A percentile compares a stretch with the other conserved stretches of the same genome.
Evolutionary conservation across 2,113 vertebrate species (phyloP).

Genomic region (Dunckerocampus dactyliophorus): DNA sequence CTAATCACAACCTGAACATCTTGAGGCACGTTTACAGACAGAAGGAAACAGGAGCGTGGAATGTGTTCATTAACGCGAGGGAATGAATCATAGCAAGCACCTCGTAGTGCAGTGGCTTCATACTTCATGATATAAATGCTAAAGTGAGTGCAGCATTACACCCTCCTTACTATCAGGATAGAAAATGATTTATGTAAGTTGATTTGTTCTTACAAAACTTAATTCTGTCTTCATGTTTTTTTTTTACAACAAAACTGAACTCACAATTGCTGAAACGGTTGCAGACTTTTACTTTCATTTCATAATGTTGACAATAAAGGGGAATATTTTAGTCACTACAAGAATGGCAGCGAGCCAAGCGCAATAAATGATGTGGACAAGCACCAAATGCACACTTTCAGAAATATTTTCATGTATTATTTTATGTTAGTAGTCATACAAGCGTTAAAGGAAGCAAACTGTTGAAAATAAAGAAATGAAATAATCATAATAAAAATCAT

Average conservation of each 20-base stretch:
- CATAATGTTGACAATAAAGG: neutral
- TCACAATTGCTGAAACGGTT: neutral
- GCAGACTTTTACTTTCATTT: constrained; percentile 13
- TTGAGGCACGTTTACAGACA: constrained; percentile 9
- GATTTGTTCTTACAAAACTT: constrained; percentile 37
- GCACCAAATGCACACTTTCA: too few species aligned
- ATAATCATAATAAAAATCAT: too few species aligned
- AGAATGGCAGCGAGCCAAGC: too few species aligned
- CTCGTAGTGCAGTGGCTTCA: constrained; percentile 34
- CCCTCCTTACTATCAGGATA: constrained; percentile 18
- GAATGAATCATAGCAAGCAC: constrained; percentile 37
- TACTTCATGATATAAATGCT: constrained; percentile 36
- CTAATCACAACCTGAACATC: neutral
- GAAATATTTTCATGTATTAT: too few species aligned
- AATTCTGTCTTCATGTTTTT: constrained; percentile 7
- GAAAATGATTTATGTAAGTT: constrained; percentile 32
- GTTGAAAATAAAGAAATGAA: too few species aligned
- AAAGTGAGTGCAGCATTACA: constrained; percentile 11
- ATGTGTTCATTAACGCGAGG: constrained; percentile 37
- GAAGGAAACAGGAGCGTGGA: constrained; percentile 26
- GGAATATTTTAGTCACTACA: too few species aligned
- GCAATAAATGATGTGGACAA: too few species aligned
- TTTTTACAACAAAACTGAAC: constrained; percentile 2
- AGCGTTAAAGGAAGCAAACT: too few species aligned
- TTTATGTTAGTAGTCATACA: too few species aligned